A percentile compares a stretch with the other conserved stretches of the same genome.
phyloP scores from a whole-genome alignment of 2,113 vertebrate species.

The Apaloderma vittatum region DNA sequence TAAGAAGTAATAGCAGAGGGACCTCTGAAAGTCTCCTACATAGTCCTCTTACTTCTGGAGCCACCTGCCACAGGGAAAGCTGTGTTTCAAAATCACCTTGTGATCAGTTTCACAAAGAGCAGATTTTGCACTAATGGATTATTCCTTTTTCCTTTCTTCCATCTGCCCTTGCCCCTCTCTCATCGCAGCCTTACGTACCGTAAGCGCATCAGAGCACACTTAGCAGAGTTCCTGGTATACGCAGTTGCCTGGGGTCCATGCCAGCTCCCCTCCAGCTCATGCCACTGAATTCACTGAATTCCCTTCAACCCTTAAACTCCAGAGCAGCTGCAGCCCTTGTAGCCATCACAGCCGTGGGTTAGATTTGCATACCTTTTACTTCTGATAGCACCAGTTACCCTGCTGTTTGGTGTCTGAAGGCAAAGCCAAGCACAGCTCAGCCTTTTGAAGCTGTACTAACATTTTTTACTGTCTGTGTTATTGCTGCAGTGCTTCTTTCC shows the following conservation, averaged over 20 bases:
- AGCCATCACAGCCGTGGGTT: fast-evolving
- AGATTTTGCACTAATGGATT: neutral
- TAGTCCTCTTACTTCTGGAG: neutral
- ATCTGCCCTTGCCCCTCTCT: neutral
- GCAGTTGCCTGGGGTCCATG: neutral
- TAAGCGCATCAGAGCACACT: neutral
- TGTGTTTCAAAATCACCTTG: neutral
- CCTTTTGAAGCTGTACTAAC: fast-evolving
- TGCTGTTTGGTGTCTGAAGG: neutral
- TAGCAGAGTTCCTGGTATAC: neutral
- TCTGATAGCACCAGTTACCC: neutral
- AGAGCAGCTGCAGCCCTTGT: neutral
- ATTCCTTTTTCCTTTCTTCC: neutral
- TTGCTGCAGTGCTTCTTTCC: neutral
- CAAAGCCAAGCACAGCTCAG: neutral
- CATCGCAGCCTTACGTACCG: neutral
- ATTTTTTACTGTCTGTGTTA: fast-evolving
- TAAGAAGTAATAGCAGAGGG: neutral
- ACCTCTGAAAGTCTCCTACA: neutral
- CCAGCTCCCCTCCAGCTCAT: neutral
- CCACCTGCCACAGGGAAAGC: neutral
- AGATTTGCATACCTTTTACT: neutral
- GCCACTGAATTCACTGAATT: neutral
- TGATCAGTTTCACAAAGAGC: neutral
- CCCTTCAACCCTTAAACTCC: neutral